phyloP scores from a whole-genome alignment of 2,113 vertebrate species.

The Catharus bicknelli region DNA sequence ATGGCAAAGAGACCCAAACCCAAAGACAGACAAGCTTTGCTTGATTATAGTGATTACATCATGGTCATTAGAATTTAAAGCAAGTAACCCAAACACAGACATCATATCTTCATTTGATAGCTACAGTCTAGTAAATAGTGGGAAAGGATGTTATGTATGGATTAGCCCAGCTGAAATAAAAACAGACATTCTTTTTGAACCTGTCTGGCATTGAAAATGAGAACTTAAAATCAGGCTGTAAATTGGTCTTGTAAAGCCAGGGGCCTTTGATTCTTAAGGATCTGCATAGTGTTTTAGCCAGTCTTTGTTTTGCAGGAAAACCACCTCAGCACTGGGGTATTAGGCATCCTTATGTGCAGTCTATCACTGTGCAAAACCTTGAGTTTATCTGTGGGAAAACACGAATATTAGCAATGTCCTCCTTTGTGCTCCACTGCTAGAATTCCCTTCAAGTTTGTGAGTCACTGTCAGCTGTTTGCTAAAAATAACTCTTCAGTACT shows the following conservation, averaged over 20 bases:
- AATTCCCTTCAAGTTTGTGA: conserved; percentile 28
- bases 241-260: conserved; percentile 81
- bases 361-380: background rate
- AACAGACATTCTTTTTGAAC: conserved; percentile 85
- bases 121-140: conserved; percentile 77
- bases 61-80: conserved; percentile 78
- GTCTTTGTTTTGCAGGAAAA: conserved; percentile 69
- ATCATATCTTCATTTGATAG: conserved; percentile 85
- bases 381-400: conserved; percentile 49
- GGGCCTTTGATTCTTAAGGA: conserved; percentile 80
- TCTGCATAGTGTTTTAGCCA: conserved; percentile 74
- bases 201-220: conserved; percentile 82
- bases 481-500: conserved; percentile 8
- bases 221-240: conserved; percentile 81
- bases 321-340: conserved; percentile 33
- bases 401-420: conserved; percentile 9
- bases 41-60: conserved; percentile 81
- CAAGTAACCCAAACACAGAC: conserved; percentile 82
- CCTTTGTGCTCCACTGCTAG: conserved; percentile 31
- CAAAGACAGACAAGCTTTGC: conserved; percentile 76
- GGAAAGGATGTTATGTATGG: conserved; percentile 81
- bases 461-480: conserved; percentile 53
- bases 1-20: conserved; percentile 71
- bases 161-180: conserved; percentile 84
- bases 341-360: conserved; percentile 1